These are phyloP conservation scores for Phainopepla nitens DNA, from an alignment of 2,113 vertebrate species.

Conservation along the genomic window DNA sequence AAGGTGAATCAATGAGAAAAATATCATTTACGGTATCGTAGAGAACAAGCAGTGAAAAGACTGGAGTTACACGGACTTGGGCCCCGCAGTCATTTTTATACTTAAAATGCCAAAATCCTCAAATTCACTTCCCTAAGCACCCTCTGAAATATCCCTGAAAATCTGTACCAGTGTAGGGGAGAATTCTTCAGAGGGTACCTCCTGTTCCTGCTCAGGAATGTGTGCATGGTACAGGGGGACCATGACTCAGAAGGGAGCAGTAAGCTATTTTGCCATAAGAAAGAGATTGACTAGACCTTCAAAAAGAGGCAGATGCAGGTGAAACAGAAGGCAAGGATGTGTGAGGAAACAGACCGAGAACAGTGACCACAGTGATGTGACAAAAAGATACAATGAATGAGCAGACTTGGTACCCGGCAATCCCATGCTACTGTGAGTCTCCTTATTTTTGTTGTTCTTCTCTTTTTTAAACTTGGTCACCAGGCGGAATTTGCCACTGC, in stretches of 20 bases:
- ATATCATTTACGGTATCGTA: not conserved
- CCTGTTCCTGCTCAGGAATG: not conserved
- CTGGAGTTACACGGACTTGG: slow-evolving; percentile 26
- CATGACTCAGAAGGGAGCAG: not conserved
- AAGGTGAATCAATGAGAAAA: slow-evolving; percentile 42
- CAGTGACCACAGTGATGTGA: not conserved
- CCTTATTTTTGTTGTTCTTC: slow-evolving; percentile 93
- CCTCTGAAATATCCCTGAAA: not conserved
- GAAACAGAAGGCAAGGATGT: not conserved
- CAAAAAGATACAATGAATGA: not conserved
- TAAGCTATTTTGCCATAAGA: not conserved
- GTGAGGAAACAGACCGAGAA: not conserved
- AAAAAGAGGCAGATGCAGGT: not conserved
- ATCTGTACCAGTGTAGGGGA: not conserved
- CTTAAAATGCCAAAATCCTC: not conserved
- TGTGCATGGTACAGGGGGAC: not conserved
- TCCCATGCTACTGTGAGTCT: slow-evolving; percentile 78
- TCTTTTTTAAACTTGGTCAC: slow-evolving; percentile 98
- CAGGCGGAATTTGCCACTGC: slow-evolving; percentile 91
- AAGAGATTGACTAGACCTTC: not conserved
- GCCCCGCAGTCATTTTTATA: slow-evolving; percentile 7
- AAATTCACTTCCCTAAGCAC: not conserved
- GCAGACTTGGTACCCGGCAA: slow-evolving; percentile 80
- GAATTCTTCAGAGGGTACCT: not conserved
- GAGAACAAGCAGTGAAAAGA: slow-evolving; percentile 17